Conservation (phyloP, 2,797 vertebrate genomes). For the Mormyrops boulengeri region DNA sequence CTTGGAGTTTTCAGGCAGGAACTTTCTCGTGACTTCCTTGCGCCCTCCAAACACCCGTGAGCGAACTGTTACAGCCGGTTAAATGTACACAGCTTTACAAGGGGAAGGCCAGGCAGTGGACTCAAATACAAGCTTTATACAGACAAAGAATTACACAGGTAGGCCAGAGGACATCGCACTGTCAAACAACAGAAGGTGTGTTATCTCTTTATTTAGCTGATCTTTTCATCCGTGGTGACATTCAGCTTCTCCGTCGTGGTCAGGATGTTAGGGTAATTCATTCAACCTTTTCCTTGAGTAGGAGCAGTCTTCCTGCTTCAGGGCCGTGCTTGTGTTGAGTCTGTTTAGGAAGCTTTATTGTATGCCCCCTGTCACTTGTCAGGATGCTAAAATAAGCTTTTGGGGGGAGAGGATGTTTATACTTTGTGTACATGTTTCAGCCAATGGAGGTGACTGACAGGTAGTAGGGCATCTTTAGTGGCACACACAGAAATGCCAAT, state of each 20-base stretch:
- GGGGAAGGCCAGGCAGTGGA: neutral
- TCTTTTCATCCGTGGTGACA: neutral
- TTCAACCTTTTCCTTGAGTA: neutral
- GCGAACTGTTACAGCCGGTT: neutral
- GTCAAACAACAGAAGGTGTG: neutral
- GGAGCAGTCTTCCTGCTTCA: neutral
- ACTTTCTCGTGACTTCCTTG: neutral
- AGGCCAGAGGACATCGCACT: neutral
- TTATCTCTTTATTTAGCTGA: neutral
- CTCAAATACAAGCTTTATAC: neutral
- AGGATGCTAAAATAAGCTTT: neutral
- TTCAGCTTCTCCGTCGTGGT: neutral
- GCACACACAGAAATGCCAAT: neutral
- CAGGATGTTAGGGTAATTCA: constrained; percentile 5
- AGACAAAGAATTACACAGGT: neutral
- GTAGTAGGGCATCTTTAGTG: neutral
- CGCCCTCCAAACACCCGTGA: neutral
- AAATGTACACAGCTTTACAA: neutral
- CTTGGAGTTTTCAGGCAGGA: neutral
- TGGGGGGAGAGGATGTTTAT: neutral
- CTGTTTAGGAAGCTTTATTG: neutral
- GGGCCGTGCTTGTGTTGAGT: neutral
- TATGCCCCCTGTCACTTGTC: neutral
- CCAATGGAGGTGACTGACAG: neutral
- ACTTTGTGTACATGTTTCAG: neutral